Conservation (phyloP, 2,113 vertebrate genomes). For the Vidua macroura region DNA sequence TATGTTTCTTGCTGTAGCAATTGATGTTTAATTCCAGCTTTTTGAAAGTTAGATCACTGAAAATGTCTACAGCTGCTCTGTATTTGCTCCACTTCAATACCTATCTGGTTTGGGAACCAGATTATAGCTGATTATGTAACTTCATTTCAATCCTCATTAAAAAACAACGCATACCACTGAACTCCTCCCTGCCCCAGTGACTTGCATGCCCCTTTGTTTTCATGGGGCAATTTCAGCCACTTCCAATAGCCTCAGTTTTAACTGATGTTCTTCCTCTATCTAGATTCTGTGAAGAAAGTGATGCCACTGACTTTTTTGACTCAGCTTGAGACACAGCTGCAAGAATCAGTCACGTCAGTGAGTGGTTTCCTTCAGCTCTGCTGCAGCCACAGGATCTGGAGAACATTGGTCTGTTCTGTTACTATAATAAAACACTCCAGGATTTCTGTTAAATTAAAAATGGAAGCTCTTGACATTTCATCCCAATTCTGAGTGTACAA, state of each 20-base stretch:
- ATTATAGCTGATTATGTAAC: background rate
- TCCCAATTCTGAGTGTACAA: background rate
- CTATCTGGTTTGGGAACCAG: background rate
- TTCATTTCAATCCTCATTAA: background rate
- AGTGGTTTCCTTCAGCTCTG: background rate
- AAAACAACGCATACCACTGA: background rate
- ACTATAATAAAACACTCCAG: accelerated
- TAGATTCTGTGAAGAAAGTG: background rate
- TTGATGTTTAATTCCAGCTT: background rate
- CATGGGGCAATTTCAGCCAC: background rate
- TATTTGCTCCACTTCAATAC: background rate
- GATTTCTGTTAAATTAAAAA: background rate
- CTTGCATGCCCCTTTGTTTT: background rate
- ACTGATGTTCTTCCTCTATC: background rate
- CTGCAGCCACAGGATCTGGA: background rate
- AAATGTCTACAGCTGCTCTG: slow-evolving; percentile 4
- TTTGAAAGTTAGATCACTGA: background rate
- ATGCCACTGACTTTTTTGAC: background rate
- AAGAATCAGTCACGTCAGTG: background rate
- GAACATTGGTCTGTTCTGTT: background rate
- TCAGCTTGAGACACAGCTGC: background rate
- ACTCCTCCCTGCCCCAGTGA: no score
- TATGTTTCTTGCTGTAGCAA: background rate
- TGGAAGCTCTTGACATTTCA: background rate
- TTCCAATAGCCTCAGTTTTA: background rate